Base-by-base conservation (phyloP, 2,888 invertebrate genomes). In the Lissonota sp. region DNA sequence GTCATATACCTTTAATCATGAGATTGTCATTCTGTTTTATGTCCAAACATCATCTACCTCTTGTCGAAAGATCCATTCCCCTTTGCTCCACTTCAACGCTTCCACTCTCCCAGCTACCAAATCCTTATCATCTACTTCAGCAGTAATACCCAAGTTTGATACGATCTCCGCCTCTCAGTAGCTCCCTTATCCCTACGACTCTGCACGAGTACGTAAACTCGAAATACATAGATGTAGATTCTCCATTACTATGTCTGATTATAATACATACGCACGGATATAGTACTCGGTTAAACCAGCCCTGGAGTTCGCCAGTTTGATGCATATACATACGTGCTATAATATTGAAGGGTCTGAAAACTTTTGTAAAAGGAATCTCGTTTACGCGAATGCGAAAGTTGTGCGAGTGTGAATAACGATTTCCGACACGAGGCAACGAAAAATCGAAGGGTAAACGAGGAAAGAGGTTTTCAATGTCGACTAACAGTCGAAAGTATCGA, bases 161-260 rank as follows among this genome's bases (percentile, higher is more conserved):
- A 64, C 55, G 64, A 73, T 44, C 73, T 55, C 73, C 16, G 44
- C n/a, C 44, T 57, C 62, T 63, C 57, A 64, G 64, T 63, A 58
- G 70, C 67, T 55, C 66, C 40, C 49, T 46, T 26, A 57, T 60
- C 37, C 74, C 26, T 58, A 39, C 7, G 51, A 51, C 44, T 67
- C 39, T 16, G 60, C 60, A 66, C 12, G 51, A 67, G 60, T 62
- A 62, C 75, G 49, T 53, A 53, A 62, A 75, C 46, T 51, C 26
- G 10, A 53, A 16, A 49, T 14, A 14, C 49, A 62, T 12, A 42
- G 26, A 6, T 69, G n/a, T 44, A 57, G 37, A 57, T 57, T 57
- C 37, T 26, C 26, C 37, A 57, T 57, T 26, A 51, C 12, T 53
- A 42, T 62, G 62, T 49, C 37, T 16, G 39, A 53, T 62, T 26